A percentile compares a stretch with the other conserved stretches of the same genome.
Conservation (phyloP, 2,113 vertebrate species). For the Oenanthe oenanthe region DNA sequence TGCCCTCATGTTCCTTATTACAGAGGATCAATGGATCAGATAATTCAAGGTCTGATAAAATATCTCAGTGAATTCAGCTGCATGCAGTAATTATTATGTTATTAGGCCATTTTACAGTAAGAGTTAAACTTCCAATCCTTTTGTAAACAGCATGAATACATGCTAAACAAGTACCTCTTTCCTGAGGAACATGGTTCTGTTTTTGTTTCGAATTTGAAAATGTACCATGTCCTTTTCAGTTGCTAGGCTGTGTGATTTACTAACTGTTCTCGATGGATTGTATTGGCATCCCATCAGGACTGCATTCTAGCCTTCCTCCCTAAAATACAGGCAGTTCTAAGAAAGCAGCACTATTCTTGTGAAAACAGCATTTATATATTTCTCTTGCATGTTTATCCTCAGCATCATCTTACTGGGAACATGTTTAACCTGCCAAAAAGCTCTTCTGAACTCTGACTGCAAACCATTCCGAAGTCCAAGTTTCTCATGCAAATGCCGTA, state of each 20-base stretch:
- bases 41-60: background rate
- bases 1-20: background rate
- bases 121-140: background rate
- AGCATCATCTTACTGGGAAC: conserved; percentile 28
- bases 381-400: background rate
- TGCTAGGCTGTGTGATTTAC: background rate
- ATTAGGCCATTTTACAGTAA: background rate
- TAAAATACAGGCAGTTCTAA: conserved; percentile 24
- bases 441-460: background rate
- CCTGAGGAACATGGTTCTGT: background rate
- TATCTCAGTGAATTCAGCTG: background rate
- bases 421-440: conserved; percentile 3
- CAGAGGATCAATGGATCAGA: background rate
- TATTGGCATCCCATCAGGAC: background rate
- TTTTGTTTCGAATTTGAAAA: background rate
- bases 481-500: background rate
- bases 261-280: background rate
- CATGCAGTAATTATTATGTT: background rate
- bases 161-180: background rate
- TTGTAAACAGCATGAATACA: background rate
- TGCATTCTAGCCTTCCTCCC: background rate
- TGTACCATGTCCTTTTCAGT: background rate
- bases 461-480: background rate
- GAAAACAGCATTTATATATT: background rate
- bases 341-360: conserved; percentile 3